phyloP scores from a whole-genome alignment of 2,888 invertebrate species.

The Myopa tessellatipennis region DNA sequence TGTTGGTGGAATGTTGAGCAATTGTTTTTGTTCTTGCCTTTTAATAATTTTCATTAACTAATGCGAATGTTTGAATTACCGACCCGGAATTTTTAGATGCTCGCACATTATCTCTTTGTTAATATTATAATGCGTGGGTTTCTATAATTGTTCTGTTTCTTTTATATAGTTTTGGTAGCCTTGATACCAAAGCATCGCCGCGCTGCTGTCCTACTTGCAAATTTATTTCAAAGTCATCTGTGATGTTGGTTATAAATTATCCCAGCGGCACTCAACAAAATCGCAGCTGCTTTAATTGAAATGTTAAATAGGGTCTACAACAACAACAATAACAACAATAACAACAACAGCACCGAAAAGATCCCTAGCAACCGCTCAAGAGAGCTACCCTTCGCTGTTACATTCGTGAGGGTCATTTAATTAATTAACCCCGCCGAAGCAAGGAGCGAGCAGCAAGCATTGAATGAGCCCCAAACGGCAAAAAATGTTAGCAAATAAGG shows the following conservation, averaged over 20 bases:
- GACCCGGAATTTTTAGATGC: no score
- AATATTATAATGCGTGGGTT: no score
- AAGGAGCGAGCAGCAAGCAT: conserved; percentile 12
- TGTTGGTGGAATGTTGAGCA: not conserved
- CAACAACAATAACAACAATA: conserved; percentile 21
- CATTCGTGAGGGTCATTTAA: conserved; percentile 57
- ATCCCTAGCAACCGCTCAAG: conserved; percentile 6
- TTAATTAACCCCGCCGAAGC: conserved; percentile 61
- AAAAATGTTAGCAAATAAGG: not conserved
- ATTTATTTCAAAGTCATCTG: conserved; percentile 31
- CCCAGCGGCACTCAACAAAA: conserved; percentile 1
- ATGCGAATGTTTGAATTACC: no score
- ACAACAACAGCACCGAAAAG: conserved; percentile 10
- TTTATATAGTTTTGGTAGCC: no score
- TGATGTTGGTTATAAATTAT: conserved; percentile 21
- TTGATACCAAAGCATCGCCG: no score
- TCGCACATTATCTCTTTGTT: no score
- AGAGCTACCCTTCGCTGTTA: conserved; percentile 9
- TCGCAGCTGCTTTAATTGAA: conserved; percentile 22
- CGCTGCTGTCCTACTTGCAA: no score
- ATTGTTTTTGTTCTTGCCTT: no score
- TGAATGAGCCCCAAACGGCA: not conserved
- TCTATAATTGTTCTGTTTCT: no score
- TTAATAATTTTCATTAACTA: no score
- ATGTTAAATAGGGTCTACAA: conserved; percentile 30